Evolutionary conservation across 2,797 vertebrate genomes (phyloP), one percentile per base, ranked within the genome.

Genomic region (Sylvilagus floridanus): DNA sequence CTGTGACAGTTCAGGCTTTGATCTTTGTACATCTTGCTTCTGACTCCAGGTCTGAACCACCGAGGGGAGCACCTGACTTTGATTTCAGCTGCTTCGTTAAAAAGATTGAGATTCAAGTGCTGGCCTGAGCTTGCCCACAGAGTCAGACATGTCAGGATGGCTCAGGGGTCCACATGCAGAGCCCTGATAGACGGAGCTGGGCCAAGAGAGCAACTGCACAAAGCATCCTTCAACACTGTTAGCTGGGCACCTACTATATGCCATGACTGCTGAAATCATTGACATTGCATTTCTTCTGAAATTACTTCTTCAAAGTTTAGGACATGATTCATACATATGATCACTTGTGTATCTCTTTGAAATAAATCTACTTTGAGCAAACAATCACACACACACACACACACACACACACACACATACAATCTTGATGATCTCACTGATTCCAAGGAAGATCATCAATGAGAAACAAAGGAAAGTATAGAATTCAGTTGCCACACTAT

Each of bases 31-130:
- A 83, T 93, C 84, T 91, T 88, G 84, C 78, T 68, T 78, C 91
- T 83, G 71, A 85, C 79, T 93, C n/a, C 7, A 62, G 79, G n/a
- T 86, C 77, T 92, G 37, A 95, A 76, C 17, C 66, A 24, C 42
- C 0, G 5, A 94, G 47, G 37, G 75, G 91, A 82, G 52, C 77
- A 96, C 77, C 90, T 96, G 96, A 87, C 66, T 97, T 95, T 95
- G 65, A 96, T 96, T 96, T 95, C 57, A 75, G 52, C 78, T 90
- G 52, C 57, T 88, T 93, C 84, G 62, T 90, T 95, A 62, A 76
- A 93, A 94, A 77, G 52, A 85, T n/a, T 50, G 30, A n/a, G 30
- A 50, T 82, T 32, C 77, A 94, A 90, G 95, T 52, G 26, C 89
- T 95, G 77, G 30, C 68, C 69, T 2, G 13, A 86, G 42, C 81